These are phyloP conservation scores for Rhinolophus ferrumequinum DNA, from an alignment of 2,113 vertebrate species.

Conservation along the genomic window DNA sequence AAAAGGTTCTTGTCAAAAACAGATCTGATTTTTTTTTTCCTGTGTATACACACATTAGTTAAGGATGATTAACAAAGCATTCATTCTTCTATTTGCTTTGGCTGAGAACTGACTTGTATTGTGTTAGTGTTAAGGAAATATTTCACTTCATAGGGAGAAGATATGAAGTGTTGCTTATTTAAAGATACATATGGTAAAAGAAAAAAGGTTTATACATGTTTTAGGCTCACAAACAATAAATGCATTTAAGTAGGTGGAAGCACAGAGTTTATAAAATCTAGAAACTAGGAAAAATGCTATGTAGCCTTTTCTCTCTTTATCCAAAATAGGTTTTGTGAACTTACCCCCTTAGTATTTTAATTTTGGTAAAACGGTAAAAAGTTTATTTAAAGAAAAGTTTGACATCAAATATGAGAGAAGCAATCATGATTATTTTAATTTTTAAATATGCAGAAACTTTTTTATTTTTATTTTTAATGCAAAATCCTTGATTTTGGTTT, in stretches of 20 bases:
- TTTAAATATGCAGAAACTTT: slow-evolving; percentile 27
- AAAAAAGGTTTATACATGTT: slow-evolving; percentile 64
- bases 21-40: slow-evolving; percentile 82
- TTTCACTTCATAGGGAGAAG: slow-evolving; percentile 82
- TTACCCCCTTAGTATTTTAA: slow-evolving; percentile 34
- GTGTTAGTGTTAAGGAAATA: slow-evolving; percentile 85
- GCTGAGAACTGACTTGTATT: slow-evolving; percentile 84
- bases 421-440: slow-evolving; percentile 31
- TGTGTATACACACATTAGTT: slow-evolving; percentile 86
- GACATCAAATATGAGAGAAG: slow-evolving; percentile 33
- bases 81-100: slow-evolving; percentile 88
- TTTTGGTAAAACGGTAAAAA: not conserved
- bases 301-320: slow-evolving; percentile 3
- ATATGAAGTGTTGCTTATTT: slow-evolving; percentile 83
- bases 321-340: slow-evolving; percentile 30
- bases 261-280: slow-evolving; percentile 42
- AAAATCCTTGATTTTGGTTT: not conserved
- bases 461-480: slow-evolving; percentile 45
- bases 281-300: slow-evolving; percentile 52
- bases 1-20: slow-evolving; percentile 85
- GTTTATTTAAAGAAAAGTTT: slow-evolving; percentile 37
- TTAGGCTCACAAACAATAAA: slow-evolving; percentile 65
- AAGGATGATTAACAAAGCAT: slow-evolving; percentile 88
- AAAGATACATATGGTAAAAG: slow-evolving; percentile 62
- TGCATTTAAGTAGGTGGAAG: slow-evolving; percentile 55